These are phyloP conservation scores for Excalfactoria chinensis DNA, from an alignment of 2,113 vertebrate genomes.

Conservation along the genomic window DNA sequence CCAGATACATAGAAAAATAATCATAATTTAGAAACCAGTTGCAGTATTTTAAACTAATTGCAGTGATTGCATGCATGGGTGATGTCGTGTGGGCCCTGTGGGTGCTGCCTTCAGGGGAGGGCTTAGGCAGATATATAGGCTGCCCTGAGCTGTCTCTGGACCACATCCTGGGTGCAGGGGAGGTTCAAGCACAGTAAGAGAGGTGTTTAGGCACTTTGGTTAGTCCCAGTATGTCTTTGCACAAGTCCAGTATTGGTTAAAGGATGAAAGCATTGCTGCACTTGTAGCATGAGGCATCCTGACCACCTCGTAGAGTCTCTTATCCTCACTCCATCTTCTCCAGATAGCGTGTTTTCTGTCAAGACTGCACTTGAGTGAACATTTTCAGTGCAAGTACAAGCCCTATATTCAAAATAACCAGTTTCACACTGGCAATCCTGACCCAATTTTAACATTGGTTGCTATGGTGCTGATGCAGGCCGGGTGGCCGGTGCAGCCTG, in stretches of 20 bases:
- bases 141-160: not conserved
- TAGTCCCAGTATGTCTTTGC: not conserved
- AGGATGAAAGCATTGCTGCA: not conserved
- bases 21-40: not conserved
- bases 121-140: not conserved
- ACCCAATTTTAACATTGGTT: slow-evolving; percentile 37
- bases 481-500: rapidly evolving
- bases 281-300: not conserved
- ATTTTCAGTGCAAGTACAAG: not conserved
- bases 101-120: not conserved
- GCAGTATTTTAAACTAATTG: not conserved
- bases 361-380: not conserved
- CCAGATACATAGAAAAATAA: not conserved
- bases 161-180: not conserved
- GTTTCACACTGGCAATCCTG: not conserved
- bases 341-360: not conserved
- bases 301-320: not conserved
- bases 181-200: not conserved
- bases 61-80: not conserved
- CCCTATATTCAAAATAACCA: not conserved
- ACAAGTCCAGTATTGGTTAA: not conserved
- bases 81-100: not conserved
- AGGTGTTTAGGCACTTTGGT: rapidly evolving
- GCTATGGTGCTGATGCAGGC: not conserved
- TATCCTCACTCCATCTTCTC: not conserved